Conservation (phyloP, 2,888 invertebrate species). For the Lasioglossum morio region DNA sequence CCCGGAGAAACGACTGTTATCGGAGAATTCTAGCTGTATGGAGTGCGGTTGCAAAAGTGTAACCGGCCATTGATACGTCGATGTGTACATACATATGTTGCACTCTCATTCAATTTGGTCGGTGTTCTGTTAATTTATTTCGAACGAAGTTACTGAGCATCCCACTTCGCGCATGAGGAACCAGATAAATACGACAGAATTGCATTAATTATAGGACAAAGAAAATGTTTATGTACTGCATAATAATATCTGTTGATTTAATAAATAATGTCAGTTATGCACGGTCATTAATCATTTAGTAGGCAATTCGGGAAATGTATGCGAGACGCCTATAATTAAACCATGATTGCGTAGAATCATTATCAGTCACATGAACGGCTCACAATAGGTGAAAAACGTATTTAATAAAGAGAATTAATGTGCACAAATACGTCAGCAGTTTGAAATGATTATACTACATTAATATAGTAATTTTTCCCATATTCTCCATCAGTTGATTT, state of each 20-base stretch:
- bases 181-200: not conserved
- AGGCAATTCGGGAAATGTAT: not conserved
- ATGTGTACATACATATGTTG: constrained; percentile 2
- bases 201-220: not conserved
- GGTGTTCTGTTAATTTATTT: constrained; percentile 10
- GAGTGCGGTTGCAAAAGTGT: not conserved
- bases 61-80: not conserved
- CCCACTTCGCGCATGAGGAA: not conserved
- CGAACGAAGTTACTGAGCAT: not conserved
- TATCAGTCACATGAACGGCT: not conserved
- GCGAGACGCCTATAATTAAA: not conserved
- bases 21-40: not conserved
- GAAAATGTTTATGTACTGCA: not conserved
- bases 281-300: not conserved
- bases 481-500: too few species aligned
- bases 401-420: not conserved
- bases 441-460: too few species aligned
- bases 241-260: not conserved
- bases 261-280: not conserved
- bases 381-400: not conserved
- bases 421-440: not conserved
- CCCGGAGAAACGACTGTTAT: constrained; percentile 8
- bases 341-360: not conserved
- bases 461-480: too few species aligned
- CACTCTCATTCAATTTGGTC: constrained; percentile 11